phyloP scores from a whole-genome alignment of 1,140 invertebrate species.

The Brachionus angularis region DNA sequence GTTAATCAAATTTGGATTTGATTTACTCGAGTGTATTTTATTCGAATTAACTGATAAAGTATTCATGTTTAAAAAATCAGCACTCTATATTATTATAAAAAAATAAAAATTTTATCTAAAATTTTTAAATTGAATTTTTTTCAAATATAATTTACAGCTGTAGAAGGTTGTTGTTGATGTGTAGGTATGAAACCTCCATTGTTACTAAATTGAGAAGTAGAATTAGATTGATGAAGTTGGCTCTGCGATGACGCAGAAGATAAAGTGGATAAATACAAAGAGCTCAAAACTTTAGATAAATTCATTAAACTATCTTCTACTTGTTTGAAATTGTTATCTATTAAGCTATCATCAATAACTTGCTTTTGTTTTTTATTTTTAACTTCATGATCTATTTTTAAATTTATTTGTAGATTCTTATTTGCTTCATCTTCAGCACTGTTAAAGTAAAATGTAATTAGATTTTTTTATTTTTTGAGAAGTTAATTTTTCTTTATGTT shows the following conservation, averaged over 20 bases:
- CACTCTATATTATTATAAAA: constrained; percentile 14
- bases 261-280: constrained; percentile 27
- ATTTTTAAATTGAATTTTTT: neutral
- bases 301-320: constrained; percentile 38
- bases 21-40: constrained; percentile 41
- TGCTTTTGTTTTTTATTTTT: constrained; percentile 13
- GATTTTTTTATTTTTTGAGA: constrained; percentile 13
- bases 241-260: constrained; percentile 25
- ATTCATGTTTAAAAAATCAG: constrained; percentile 5
- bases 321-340: constrained; percentile 36
- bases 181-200: neutral
- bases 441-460: neutral
- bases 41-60: neutral
- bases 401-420: constrained; percentile 18
- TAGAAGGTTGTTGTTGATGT: neutral
- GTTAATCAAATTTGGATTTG: constrained; percentile 41
- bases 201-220: no score
- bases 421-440: neutral
- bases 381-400: constrained; percentile 40
- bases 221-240: neutral
- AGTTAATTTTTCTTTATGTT: neutral
- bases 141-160: neutral
- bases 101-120: neutral
- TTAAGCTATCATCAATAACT: constrained; percentile 5
- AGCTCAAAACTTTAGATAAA: constrained; percentile 18